Evolutionary conservation across 2,888 invertebrate genomes (phyloP).

Genomic region (Drosophila vallismaia): DNA sequence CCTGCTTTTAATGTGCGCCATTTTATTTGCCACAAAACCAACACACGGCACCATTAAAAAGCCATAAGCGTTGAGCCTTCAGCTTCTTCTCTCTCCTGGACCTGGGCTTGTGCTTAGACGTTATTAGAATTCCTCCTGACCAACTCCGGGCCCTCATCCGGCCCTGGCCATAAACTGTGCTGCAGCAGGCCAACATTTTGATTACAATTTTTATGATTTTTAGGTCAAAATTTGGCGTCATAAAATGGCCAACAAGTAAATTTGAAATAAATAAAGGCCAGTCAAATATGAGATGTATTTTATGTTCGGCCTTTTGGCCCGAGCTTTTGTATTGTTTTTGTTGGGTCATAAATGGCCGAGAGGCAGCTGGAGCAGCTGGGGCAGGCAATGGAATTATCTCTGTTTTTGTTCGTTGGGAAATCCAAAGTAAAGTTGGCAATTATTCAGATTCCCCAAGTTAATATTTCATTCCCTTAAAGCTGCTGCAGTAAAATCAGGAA

Average conservation of each 20-base stretch:
- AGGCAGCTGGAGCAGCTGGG: constrained; percentile 21
- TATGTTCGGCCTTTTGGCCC: constrained; percentile 59
- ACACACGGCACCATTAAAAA: constrained; percentile 80
- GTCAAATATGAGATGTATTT: constrained; percentile 50
- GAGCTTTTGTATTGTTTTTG: constrained; percentile 13
- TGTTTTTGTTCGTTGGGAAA: constrained; percentile 33
- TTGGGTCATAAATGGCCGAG: constrained; percentile 56
- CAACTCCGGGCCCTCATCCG: constrained; percentile 3
- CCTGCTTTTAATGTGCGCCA: constrained; percentile 76
- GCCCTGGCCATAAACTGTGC: constrained; percentile 67
- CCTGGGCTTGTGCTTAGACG: constrained; percentile 66
- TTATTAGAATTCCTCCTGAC: constrained; percentile 61
- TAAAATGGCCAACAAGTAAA: constrained; percentile 78
- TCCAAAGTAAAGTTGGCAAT: constrained; percentile 50
- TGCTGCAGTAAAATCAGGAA: constrained; percentile 49
- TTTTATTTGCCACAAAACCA: constrained; percentile 78
- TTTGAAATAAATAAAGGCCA: constrained; percentile 71
- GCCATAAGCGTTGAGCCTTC: constrained; percentile 75
- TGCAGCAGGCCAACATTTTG: constrained; percentile 57
- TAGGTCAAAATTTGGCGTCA: constrained; percentile 80
- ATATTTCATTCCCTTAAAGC: constrained; percentile 63
- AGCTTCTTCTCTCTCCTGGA: constrained; percentile 38
- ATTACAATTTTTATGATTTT: constrained; percentile 80
- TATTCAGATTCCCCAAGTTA: constrained; percentile 54
- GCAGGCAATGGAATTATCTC: constrained; percentile 32